These are phyloP conservation scores for Cyrtorhinus lividipennis DNA, from an alignment of 1,140 invertebrate genomes.

Conservation along the genomic window DNA sequence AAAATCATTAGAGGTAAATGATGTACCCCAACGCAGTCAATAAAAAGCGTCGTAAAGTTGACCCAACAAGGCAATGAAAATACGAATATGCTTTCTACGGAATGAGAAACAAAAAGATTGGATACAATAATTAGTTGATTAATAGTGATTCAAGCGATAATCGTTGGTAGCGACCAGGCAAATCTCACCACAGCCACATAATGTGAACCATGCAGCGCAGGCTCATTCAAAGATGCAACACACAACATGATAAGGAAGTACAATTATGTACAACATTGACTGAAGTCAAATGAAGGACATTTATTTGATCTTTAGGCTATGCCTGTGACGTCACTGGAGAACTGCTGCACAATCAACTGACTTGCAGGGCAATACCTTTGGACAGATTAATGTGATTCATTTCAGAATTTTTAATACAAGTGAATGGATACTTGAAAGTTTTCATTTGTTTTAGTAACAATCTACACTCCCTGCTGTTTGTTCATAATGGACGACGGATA, in stretches of 20 bases:
- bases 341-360: too few relatives aligned
- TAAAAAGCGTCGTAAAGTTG: neutral
- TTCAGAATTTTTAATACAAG: too few relatives aligned
- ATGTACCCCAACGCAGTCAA: slow-evolving; percentile 1
- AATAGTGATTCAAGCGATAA: slow-evolving; percentile 19
- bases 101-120: slow-evolving; percentile 14
- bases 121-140: slow-evolving; percentile 20
- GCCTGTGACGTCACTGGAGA: too few relatives aligned
- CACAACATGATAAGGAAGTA: slow-evolving; percentile 12
- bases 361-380: too few relatives aligned
- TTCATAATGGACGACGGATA: too few relatives aligned
- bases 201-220: slow-evolving; percentile 20
- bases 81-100: slow-evolving; percentile 15
- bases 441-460: too few relatives aligned
- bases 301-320: too few relatives aligned
- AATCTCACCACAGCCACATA: slow-evolving; percentile 18
- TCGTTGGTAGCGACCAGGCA: slow-evolving; percentile 15
- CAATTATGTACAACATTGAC: neutral
- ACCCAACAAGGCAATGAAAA: slow-evolving; percentile 19
- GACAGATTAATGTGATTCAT: too few relatives aligned
- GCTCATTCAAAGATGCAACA: slow-evolving; percentile 20
- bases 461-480: too few relatives aligned
- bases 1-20: neutral
- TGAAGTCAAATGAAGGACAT: neutral
- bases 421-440: too few relatives aligned